Evolutionary conservation across 1,140 invertebrate genomes (phyloP).

Genomic region (Drosophila subpulchrella): DNA sequence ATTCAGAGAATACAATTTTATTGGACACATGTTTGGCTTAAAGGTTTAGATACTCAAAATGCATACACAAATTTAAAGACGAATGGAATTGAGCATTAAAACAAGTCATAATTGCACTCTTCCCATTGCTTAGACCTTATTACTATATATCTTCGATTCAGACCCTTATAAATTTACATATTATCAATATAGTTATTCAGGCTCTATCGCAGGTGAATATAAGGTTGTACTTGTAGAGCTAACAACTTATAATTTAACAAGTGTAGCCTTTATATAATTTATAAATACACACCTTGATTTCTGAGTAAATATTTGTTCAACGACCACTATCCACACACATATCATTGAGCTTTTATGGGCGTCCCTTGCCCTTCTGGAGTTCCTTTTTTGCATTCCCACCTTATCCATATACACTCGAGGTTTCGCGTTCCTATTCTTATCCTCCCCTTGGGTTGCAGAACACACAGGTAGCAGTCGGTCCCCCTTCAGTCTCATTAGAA

Average conservation of each 20-base stretch:
- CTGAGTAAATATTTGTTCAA: background rate
- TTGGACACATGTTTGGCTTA: background rate
- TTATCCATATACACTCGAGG: conserved; percentile 12
- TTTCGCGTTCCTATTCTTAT: conserved; percentile 14
- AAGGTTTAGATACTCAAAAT: background rate
- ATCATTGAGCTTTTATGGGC: conserved; percentile 23
- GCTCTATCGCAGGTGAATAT: too few species aligned
- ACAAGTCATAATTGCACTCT: background rate
- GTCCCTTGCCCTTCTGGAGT: background rate
- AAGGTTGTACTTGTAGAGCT: too few species aligned
- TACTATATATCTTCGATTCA: too few species aligned
- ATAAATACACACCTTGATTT: background rate
- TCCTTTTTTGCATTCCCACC: conserved; percentile 27
- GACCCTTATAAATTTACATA: too few species aligned
- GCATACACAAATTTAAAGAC: background rate
- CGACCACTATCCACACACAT: background rate
- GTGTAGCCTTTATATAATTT: background rate
- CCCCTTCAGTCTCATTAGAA: conserved; percentile 36
- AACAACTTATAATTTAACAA: too few species aligned
- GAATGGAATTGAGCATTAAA: background rate
- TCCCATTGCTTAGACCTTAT: background rate
- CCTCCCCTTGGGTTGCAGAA: conserved; percentile 7
- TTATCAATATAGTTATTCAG: too few species aligned
- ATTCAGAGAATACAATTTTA: background rate
- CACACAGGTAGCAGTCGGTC: conserved; percentile 26